Evolutionary conservation across 2,888 invertebrate species (phyloP), one percentile per base, ranked within the genome.

Genomic region (Gymnocheta viridis): DNA sequence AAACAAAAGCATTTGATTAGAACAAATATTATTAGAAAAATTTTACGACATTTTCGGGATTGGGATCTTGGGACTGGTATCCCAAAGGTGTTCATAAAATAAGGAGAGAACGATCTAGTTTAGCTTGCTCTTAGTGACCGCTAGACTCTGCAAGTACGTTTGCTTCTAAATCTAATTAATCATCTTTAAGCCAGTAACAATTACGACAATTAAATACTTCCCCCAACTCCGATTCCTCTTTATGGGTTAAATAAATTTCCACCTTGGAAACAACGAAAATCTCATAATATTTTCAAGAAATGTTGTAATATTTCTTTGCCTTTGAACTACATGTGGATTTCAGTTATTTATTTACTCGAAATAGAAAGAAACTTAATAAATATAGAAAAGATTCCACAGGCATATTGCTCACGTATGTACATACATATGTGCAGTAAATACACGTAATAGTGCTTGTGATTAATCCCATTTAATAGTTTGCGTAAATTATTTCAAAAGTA

Each of bases 401-500:
- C 12, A 2, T 38, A 32, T 27, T 27, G 54, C 66, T 44, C 29
- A 24, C 35, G 24, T 76, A 47, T 41, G 19, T 5, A 19, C 17
- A 2, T 29, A 32, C 6, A 32, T 10, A 14, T 12, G 17, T 6
- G 1, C 2, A n/a, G 38, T 58, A 17, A 12, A 17, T 24, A 35
- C 6, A 47, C 60, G 38, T 51, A 29, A 38, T 5, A 12, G 51
- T 54, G 51, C 27, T 67, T 51, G 51, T 38, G 22, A 24, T 62
- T 62, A 78, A 78, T 78, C 41, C 32, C 22, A 62, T 32, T 70
- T 62, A 70, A 70, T 70, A 69, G 77, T 62, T 67, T 80, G 83
- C 70, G 83, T 72, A 80, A 69, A 80, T 76, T 76, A 72, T 70
- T 79, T 62, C n/a, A 38, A 69, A 83, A 83, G 69, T 74, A 29